Percentiles rank a stretch among this genome's conserved stretches.
Conservation (phyloP, 37 sponge, comb jelly and placozoan species). For the Dysidea cf. avara region DNA sequence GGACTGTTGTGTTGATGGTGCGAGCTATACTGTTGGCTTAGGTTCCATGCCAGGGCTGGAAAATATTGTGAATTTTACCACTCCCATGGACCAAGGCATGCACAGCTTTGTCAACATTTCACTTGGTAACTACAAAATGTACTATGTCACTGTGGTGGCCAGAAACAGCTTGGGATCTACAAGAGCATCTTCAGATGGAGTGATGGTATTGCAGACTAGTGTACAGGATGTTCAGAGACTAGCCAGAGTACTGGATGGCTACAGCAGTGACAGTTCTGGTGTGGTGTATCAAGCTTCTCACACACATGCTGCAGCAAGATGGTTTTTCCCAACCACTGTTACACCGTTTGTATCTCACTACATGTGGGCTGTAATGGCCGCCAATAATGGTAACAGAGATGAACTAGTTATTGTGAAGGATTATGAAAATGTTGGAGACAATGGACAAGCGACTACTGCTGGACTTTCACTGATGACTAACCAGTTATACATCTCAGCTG, state of each 20-base stretch:
- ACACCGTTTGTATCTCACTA: conserved; percentile 53
- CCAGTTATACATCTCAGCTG: conserved; percentile 20
- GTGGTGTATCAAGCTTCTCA: conserved; percentile 52
- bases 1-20: conserved; percentile 32
- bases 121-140: conserved; percentile 14
- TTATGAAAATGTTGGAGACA: conserved; percentile 21
- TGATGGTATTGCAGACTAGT: conserved; percentile 19
- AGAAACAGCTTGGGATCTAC: not conserved
- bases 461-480: not conserved
- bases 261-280: not conserved
- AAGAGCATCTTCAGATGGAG: conserved; percentile 58
- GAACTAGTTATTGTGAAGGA: not conserved
- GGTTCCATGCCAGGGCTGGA: conserved; percentile 37
- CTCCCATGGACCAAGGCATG: not conserved
- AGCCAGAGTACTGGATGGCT: conserved; percentile 39
- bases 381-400: not conserved
- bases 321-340: conserved; percentile 46
- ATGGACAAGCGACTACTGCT: not conserved
- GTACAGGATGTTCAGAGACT: not conserved
- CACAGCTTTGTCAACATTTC: conserved; percentile 31
- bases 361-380: conserved; percentile 38
- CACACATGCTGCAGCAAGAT: conserved; percentile 27
- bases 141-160: conserved; percentile 56
- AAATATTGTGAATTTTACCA: conserved; percentile 20
- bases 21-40: conserved; percentile 33